Percentiles rank a stretch among this genome's conserved stretches.
These are phyloP conservation scores for Drosophila picticornis DNA, from an alignment of 2,888 invertebrate species.

Conservation along the genomic window DNA sequence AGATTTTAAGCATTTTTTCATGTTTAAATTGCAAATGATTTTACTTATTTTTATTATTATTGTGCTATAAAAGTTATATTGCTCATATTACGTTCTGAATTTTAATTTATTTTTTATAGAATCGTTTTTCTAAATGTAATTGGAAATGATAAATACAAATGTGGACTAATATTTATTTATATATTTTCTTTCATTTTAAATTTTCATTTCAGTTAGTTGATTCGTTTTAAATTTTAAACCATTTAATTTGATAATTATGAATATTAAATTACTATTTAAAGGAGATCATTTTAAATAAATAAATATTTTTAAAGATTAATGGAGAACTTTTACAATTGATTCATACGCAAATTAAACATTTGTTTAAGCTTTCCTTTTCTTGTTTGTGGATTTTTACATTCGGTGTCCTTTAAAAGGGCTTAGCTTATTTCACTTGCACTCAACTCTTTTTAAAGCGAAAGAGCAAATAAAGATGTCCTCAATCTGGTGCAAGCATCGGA, in stretches of 20 bases:
- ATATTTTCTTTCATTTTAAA: too few species aligned
- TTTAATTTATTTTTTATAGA: too few species aligned
- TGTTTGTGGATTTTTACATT: background rate
- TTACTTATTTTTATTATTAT: background rate
- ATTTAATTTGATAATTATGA: too few species aligned
- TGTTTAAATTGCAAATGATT: background rate
- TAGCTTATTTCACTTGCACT: background rate
- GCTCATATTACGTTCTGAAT: too few species aligned
- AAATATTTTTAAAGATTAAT: background rate
- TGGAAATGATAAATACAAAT: too few species aligned
- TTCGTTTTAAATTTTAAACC: too few species aligned
- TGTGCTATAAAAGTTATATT: background rate
- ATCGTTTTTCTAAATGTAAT: too few species aligned
- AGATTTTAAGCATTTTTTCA: background rate
- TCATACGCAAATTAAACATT: background rate
- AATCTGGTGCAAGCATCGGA: slow-evolving; percentile 22
- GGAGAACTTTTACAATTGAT: background rate
- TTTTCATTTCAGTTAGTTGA: too few species aligned
- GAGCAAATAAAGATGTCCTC: slow-evolving; percentile 29
- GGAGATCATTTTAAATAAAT: background rate
- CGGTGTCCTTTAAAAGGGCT: background rate
- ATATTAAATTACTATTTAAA: too few species aligned
- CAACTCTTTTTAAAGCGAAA: slow-evolving; percentile 6
- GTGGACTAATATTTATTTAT: too few species aligned
- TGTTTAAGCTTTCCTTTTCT: background rate